Evolutionary conservation across 1,140 invertebrate species (phyloP).

Genomic region (Magallana gigas): DNA sequence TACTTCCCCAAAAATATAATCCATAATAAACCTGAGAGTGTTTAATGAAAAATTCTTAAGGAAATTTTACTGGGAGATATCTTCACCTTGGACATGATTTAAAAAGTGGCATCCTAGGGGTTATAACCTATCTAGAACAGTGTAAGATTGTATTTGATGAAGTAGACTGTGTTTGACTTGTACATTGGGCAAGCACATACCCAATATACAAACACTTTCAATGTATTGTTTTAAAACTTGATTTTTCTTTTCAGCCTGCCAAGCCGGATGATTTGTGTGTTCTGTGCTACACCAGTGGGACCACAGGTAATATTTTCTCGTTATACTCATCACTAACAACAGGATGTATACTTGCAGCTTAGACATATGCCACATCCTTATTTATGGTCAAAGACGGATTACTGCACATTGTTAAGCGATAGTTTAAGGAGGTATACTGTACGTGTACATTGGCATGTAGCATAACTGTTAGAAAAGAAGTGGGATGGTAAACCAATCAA

Average conservation of each 20-base stretch:
- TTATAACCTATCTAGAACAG: no score
- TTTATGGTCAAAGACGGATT: not conserved
- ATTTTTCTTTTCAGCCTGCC: constrained; percentile 84
- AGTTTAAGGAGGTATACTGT: not conserved
- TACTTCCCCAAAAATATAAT: no score
- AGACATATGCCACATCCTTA: not conserved
- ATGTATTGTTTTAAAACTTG: not conserved
- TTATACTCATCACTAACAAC: not conserved
- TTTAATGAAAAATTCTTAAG: no score
- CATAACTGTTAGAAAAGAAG: not conserved
- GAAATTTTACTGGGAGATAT: no score
- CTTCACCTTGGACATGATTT: no score
- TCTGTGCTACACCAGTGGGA: constrained; percentile 98
- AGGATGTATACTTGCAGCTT: not conserved
- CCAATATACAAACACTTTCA: no score
- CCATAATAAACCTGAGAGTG: no score
- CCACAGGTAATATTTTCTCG: constrained; percentile 86
- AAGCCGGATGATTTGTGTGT: constrained; percentile 92
- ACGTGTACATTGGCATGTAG: not conserved
- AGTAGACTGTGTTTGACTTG: no score
- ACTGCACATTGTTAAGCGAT: not conserved
- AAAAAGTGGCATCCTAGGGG: no score
- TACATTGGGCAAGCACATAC: no score
- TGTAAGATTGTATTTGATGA: no score
- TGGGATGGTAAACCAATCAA: not conserved